Conservation (phyloP, 1,140 invertebrate species). For the Thalassaphorura encarpata region DNA sequence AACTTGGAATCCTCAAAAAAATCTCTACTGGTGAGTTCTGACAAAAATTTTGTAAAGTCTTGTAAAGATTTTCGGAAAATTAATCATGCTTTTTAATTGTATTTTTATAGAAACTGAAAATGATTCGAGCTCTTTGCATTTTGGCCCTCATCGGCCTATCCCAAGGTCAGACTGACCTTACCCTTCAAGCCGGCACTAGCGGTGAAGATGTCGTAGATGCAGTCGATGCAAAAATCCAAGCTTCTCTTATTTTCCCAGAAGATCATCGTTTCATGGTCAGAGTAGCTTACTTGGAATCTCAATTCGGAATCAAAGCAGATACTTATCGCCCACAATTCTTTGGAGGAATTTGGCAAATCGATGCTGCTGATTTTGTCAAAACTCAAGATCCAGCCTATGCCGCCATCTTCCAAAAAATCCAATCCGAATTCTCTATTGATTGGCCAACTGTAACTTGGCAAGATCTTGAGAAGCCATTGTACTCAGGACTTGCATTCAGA, state of each 20-base stretch:
- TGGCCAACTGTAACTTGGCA: conserved; percentile 3
- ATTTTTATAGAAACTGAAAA: no score
- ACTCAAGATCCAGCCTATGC: background rate
- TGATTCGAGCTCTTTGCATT: no score
- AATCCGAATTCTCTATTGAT: background rate
- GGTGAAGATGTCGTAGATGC: conserved; percentile 17
- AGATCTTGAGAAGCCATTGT: conserved; percentile 8
- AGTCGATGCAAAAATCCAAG: conserved; percentile 4
- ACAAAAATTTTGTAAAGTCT: no score
- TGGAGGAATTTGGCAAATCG: conserved; percentile 1
- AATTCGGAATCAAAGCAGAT: conserved; percentile 6
- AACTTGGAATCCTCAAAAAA: no score
- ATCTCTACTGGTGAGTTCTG: no score
- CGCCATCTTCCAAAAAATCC: conserved; percentile 1
- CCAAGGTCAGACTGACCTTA: conserved; percentile 1
- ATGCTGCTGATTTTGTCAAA: background rate
- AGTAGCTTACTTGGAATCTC: conserved; percentile 9
- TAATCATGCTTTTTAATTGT: no score
- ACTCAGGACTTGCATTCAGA: conserved; percentile 12
- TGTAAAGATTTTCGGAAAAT: no score
- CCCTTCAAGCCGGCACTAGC: background rate
- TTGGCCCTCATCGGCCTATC: background rate
- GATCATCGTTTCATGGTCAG: conserved; percentile 10
- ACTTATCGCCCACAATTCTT: background rate
- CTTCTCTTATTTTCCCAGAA: conserved; percentile 32